Percentiles rank a stretch among this genome's conserved stretches.
phyloP scores from a whole-genome alignment of 64 coral and sea anemone genomes.

The Stylophora pistillata region DNA sequence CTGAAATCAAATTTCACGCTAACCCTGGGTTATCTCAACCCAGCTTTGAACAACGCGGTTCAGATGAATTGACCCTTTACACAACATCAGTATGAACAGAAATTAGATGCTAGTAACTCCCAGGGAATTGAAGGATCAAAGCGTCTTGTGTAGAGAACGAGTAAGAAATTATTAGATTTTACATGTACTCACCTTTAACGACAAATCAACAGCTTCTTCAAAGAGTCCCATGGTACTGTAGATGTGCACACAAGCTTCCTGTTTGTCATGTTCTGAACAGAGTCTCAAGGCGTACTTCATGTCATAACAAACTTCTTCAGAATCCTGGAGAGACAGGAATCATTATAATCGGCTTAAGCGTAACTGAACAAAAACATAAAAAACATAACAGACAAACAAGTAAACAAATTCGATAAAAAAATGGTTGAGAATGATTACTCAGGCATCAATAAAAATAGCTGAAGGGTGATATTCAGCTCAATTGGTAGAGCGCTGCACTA shows the following conservation, averaged over 20 bases:
- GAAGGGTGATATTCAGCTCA: no score
- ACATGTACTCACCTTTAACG: conserved; percentile 58
- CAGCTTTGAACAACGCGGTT: no score
- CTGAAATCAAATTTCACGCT: no score
- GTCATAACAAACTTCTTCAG: conserved; percentile 82
- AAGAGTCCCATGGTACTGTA: conserved; percentile 95
- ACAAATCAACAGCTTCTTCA: conserved; percentile 92
- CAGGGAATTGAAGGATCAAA: neutral
- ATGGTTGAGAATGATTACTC: no score
- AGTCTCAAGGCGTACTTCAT: conserved; percentile 88
- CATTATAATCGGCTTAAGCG: no score
- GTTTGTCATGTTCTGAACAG: conserved; percentile 81
- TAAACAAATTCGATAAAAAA: neutral
- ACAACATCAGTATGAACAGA: no score
- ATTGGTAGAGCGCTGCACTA: no score
- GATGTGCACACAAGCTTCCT: conserved; percentile 88
- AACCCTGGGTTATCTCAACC: no score
- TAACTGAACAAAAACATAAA: no score
- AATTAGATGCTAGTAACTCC: neutral
- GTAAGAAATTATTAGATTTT: neutral
- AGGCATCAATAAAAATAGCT: no score
- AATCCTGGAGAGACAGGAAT: conserved; percentile 29
- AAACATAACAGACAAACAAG: no score
- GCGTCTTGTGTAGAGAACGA: neutral
- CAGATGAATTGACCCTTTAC: no score